Conservation (phyloP, 2,113 vertebrate species). For the pig (Sus scrofa) region T2T-Sscrofa CM000830.6:5799501-5800000, state of each 20-base stretch:
- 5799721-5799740: fast-evolving
- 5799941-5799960: background rate
- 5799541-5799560: background rate
- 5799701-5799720: fast-evolving
- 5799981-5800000: background rate
- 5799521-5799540: fast-evolving
- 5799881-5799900: too few species aligned
- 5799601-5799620: background rate
- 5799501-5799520: background rate
- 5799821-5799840: too few species aligned
- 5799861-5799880: background rate
- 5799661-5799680: background rate
- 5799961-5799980: background rate
- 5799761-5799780: background rate
- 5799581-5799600: background rate
- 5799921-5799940: background rate
- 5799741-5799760: too few species aligned
- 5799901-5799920: fast-evolving
- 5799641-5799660: background rate
- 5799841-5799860: fast-evolving
- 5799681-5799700: background rate
- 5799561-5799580: background rate
- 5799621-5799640: background rate
- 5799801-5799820: background rate
- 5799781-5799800: fast-evolving